A percentile compares a stretch with the other conserved stretches of the same genome.
These are phyloP conservation scores for Patella depressa DNA, from an alignment of 2,888 invertebrate genomes.

Conservation along the genomic window DNA sequence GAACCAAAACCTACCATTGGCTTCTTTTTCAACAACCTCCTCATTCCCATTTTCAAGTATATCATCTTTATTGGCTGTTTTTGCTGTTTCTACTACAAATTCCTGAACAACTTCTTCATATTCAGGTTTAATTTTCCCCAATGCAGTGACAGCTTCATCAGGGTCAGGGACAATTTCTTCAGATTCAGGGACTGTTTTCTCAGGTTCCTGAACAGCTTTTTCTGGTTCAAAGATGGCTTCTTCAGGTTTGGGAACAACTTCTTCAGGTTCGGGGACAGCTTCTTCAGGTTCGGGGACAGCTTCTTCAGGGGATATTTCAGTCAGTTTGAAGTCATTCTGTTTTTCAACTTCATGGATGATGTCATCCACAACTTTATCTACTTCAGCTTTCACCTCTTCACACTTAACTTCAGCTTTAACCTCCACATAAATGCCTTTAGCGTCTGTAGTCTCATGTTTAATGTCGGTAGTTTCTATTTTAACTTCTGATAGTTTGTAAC, in stretches of 20 bases:
- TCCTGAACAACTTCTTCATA: constrained; percentile 3
- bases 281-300: too few relatives aligned
- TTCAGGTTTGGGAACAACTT: too few relatives aligned
- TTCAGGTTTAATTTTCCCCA: not conserved
- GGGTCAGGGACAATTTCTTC: not conserved
- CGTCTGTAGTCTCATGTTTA: not conserved
- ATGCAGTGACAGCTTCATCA: not conserved
- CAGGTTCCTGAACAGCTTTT: not conserved
- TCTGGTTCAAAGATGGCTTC: not conserved
- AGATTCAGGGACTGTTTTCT: not conserved
- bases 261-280: too few relatives aligned
- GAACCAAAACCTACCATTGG: not conserved
- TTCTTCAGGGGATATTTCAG: too few relatives aligned
- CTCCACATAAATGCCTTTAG: constrained; percentile 4
- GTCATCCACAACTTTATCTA: constrained; percentile 15
- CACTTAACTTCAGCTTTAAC: constrained; percentile 19
- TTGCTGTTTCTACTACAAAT: not conserved
- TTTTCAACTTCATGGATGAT: not conserved
- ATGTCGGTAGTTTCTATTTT: constrained; percentile 19
- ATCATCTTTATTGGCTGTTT: constrained; percentile 9
- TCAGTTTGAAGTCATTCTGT: not conserved
- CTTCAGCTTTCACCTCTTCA: constrained; percentile 11
- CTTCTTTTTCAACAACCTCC: constrained; percentile 10
- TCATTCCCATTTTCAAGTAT: not conserved
- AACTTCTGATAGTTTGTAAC: not conserved